Evolutionary conservation across 1,140 invertebrate species (phyloP).

Genomic region (Hyles vespertilio): DNA sequence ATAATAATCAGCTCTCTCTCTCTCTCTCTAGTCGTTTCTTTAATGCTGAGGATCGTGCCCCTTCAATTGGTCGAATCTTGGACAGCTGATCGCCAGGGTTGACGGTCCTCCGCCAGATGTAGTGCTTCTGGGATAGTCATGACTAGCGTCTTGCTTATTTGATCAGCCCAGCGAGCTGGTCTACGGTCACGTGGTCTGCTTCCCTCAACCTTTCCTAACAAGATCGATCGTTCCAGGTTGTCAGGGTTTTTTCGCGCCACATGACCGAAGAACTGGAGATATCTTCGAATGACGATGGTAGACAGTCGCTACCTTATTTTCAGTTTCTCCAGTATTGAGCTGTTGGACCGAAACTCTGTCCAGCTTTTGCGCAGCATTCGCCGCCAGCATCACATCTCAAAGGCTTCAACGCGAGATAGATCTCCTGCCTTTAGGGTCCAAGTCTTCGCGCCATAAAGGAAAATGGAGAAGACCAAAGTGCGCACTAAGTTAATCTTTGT

Average conservation of each 20-base stretch:
- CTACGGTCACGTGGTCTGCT: too few species aligned
- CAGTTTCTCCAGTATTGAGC: conserved; percentile 10
- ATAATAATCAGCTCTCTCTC: too few species aligned
- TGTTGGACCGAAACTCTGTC: conserved; percentile 23
- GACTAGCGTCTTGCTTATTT: too few species aligned
- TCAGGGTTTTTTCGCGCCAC: not conserved
- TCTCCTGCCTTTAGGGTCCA: conserved; percentile 27
- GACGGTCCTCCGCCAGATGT: too few species aligned
- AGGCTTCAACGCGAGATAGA: conserved; percentile 24
- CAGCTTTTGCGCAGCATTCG: conserved; percentile 21
- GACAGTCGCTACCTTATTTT: conserved; percentile 6
- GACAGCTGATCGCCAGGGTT: too few species aligned
- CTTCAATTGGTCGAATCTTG: too few species aligned
- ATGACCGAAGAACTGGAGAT: conserved; percentile 15
- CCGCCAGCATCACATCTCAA: conserved; percentile 35
- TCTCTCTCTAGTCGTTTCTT: too few species aligned
- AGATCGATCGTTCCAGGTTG: not conserved
- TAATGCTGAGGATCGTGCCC: too few species aligned
- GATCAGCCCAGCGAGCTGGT: too few species aligned
- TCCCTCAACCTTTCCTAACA: too few species aligned
- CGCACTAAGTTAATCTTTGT: conserved; percentile 15
- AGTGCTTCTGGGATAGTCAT: too few species aligned
- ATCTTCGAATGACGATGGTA: conserved; percentile 6
- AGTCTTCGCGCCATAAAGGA: conserved; percentile 27
- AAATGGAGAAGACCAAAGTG: conserved; percentile 22